A percentile compares a stretch with the other conserved stretches of the same genome.
Evolutionary conservation across 2,797 vertebrate genomes (phyloP).

Genomic region (Melanotaenia boesemani): DNA sequence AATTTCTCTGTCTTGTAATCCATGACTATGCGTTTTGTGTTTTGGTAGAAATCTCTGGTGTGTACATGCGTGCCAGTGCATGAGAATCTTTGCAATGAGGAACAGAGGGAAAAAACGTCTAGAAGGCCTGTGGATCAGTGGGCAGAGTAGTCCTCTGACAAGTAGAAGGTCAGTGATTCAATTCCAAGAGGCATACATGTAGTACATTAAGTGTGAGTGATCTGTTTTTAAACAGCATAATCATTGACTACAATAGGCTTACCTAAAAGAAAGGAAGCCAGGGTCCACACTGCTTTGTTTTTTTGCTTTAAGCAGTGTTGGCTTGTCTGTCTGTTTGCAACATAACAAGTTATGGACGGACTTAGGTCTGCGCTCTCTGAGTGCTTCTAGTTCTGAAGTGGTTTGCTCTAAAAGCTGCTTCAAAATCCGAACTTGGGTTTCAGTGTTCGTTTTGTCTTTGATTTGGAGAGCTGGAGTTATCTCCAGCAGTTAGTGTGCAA

Average conservation of each 20-base stretch:
- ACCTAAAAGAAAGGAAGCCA: background rate
- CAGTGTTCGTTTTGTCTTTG: background rate
- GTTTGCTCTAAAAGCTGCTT: background rate
- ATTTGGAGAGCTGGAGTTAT: background rate
- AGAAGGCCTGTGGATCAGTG: background rate
- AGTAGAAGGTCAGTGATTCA: background rate
- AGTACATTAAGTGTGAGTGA: no score
- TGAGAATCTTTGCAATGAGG: background rate
- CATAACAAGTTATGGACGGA: no score
- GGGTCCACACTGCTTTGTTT: background rate
- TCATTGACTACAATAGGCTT: background rate
- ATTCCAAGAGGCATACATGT: background rate
- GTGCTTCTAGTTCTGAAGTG: background rate
- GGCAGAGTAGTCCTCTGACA: background rate
- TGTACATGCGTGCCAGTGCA: background rate
- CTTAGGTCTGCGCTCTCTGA: no score
- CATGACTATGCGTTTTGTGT: background rate
- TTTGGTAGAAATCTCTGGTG: background rate
- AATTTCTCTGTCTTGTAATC: background rate
- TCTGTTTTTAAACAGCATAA: background rate
- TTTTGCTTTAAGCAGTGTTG: no score
- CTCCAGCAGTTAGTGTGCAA: background rate
- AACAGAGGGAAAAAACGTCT: background rate
- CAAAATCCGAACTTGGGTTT: background rate
- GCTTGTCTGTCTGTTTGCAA: no score